Evolutionary conservation across 2,797 vertebrate species (phyloP), one percentile per base, ranked within the genome.

Genomic region (Leucoraja ocellata): DNA sequence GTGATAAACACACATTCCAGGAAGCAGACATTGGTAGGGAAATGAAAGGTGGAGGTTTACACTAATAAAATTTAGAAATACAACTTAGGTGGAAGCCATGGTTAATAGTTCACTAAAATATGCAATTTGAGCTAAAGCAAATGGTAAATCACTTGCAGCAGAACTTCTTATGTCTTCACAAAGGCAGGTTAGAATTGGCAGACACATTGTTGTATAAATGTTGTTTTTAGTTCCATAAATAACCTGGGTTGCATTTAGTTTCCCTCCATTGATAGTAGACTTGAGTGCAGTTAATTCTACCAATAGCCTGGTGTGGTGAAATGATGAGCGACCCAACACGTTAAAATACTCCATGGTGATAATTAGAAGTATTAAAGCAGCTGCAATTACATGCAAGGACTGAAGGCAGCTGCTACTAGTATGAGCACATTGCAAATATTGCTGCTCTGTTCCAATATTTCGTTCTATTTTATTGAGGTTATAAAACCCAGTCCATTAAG

Each of bases 1-100:
- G 68, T 88, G 84, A 68, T 68, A 68, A 88, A 88, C 63, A 88
- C 63, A 23, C 84, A 88, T 88, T 36, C 84, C 63, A 68, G 6
- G 18, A 65, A 68, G n/a, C n/a, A 68, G 84, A 88, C 84, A 68
- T 88, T 68, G 65, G 4, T 68, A 32, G 6, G 84, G n/a, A 68
- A 88, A 36, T 65, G 63, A 16, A 58, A 86, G 83, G 61, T 65
- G 61, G 11, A 86, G 61, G 83, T 86, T 86, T 86, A 86, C 83
- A 32, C n/a, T 11, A 88, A n/a, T 7, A 65, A 88, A 36, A 16
- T 88, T 65, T 65, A 63, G 68, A 65, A 61, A 88, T 36, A 36
- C 6, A 36, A 88, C 61, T 68, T 65, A 36, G n/a, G n/a, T 65
- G 58, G 61, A 86, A 86, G 61, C 83, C 83, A 86, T 63, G 63